Evolutionary conservation across 2,113 vertebrate species (phyloP).

Genomic region (Petrocephalus microphthalmus): DNA sequence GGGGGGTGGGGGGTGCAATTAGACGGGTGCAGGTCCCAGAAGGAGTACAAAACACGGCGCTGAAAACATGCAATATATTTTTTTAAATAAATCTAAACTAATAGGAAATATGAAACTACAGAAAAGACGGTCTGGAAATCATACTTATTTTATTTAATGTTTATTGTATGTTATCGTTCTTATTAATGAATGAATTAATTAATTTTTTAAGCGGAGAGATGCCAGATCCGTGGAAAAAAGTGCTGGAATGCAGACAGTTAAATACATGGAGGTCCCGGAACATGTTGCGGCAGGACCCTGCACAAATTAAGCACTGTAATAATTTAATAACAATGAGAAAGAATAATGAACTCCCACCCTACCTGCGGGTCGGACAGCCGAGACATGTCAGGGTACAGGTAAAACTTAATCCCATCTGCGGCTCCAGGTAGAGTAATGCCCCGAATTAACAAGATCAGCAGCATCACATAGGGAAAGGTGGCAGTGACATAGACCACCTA

Average conservation of each 20-base stretch:
- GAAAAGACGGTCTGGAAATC: background rate
- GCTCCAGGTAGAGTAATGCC: constrained; percentile 89
- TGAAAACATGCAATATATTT: background rate
- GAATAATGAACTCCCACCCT: constrained; percentile 36
- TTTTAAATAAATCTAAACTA: background rate
- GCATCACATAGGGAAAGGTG: constrained; percentile 94
- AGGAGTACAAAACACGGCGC: background rate
- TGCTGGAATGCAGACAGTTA: background rate
- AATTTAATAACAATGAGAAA: background rate
- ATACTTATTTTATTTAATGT: background rate
- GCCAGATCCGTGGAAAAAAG: background rate
- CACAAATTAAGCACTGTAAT: background rate
- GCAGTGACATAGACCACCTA: constrained; percentile 97
- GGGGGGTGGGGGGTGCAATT: background rate
- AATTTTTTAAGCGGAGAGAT: background rate
- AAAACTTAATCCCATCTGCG: constrained; percentile 88
- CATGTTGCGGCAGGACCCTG: background rate
- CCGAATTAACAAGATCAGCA: constrained; percentile 84
- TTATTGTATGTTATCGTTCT: background rate
- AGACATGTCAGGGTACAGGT: constrained; percentile 92
- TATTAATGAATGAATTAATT: too few species aligned
- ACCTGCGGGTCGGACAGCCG: constrained; percentile 96
- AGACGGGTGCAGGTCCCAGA: background rate
- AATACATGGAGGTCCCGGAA: background rate
- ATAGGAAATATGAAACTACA: background rate